Percentiles rank a stretch among this genome's conserved stretches.
Evolutionary conservation across 2,888 invertebrate species (phyloP).

Genomic region (Lasiommata megera): DNA sequence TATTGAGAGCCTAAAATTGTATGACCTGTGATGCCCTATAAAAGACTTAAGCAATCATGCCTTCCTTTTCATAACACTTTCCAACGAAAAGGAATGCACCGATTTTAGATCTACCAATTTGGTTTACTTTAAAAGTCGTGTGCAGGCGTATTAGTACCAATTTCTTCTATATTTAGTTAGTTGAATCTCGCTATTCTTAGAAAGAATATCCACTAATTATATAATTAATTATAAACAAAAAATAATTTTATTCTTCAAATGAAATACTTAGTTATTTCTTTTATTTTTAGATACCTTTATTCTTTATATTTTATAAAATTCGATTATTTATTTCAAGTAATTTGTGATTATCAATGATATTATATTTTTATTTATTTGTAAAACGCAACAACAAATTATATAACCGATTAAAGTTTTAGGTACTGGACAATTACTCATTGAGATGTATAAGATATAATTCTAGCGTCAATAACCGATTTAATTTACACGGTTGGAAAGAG

Average conservation of each 20-base stretch:
- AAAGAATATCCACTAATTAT: conserved; percentile 20
- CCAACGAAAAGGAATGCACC: not conserved
- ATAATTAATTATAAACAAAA: not conserved
- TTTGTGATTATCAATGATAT: not conserved
- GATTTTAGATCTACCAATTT: not conserved
- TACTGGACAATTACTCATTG: not conserved
- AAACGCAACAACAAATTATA: not conserved
- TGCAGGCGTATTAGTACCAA: not conserved
- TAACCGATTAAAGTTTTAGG: not conserved
- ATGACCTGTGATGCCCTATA: no score
- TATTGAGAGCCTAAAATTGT: no score
- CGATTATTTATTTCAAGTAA: not conserved
- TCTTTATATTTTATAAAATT: conserved; percentile 1
- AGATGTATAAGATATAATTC: not conserved
- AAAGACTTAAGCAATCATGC: no score
- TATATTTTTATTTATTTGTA: not conserved
- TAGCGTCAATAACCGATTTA: no score
- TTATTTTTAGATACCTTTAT: not conserved
- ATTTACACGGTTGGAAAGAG: no score
- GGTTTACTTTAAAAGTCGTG: not conserved
- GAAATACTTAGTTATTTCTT: not conserved
- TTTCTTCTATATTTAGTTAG: conserved; percentile 2
- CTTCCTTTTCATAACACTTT: no score
- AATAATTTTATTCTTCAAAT: not conserved
- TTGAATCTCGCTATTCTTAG: conserved; percentile 23